Evolutionary conservation across 2,797 vertebrate species (phyloP), one percentile per base, ranked within the genome.

Genomic region (Myoxocephalus aenaeus): DNA sequence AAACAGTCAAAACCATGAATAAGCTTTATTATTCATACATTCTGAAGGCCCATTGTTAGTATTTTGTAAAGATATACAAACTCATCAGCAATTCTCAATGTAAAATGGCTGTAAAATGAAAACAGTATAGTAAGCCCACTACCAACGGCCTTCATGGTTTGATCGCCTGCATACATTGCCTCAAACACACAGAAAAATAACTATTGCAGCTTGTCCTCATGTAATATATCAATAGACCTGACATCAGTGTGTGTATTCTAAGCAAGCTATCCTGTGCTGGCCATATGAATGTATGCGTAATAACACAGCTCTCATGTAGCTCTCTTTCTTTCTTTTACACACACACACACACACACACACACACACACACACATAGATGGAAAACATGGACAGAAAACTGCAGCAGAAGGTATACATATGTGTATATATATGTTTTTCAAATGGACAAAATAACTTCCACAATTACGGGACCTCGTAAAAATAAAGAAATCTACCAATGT

Each of bases 221-320:
- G 15, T 44, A 44, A n/a, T n/a, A 92, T 93, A 94, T 93, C 93
- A 88, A 94, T 86, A 79, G 63, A 44, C 40, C 58, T 88, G 77
- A 91, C 57, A 58, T 87, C 80, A 88, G 51, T 71, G 71, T 65
- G 69, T 66, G 20, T 73, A 74, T 92, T 84, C 85, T 91, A 77
- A 69, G 81, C 82, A 77, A 87, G 80, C 75, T 79, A 79, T 78
- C 72, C 75, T 75, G 5, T 75, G 59, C 73, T 83, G 62, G 75
- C 77, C 79, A 86, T 65, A 69, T 80, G 48, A 34, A 65, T 74
- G 80, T 63, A 82, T 68, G 59, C 73, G 68, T 67, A 42, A 42
- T 42, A 42, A 42, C 13, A 42, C 40, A 14, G 40, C 13, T 42
- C 14, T 42, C 40, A 42, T 42, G 3, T 15, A 5, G 12, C 38